Conservation (phyloP, 2,113 vertebrate genomes). For the Tapirus terrestris region DNA sequence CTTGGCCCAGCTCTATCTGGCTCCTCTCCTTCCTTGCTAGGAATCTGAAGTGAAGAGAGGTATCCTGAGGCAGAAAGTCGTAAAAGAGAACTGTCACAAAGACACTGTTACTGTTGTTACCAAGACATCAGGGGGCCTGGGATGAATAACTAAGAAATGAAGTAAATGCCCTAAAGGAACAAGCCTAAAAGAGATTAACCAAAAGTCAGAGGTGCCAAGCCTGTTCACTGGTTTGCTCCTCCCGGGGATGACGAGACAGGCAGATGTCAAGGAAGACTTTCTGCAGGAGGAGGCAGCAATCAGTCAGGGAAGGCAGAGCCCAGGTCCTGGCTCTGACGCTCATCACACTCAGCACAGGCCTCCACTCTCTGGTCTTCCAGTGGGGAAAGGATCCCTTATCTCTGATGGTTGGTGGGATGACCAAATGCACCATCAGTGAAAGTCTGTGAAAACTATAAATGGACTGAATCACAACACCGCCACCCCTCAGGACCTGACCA, state of each 20-base stretch:
- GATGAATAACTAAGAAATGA: not conserved
- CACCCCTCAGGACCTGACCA: not conserved
- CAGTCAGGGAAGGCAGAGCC: not conserved
- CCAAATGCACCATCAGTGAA: not conserved
- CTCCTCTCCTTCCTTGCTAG: not conserved
- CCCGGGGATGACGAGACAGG: not conserved
- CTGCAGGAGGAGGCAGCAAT: not conserved
- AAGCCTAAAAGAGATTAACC: not conserved
- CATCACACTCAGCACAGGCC: not conserved
- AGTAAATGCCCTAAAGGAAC: not conserved
- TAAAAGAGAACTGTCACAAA: not conserved
- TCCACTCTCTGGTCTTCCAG: not conserved
- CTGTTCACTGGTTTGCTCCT: not conserved
- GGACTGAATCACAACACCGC: not conserved
- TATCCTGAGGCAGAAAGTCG: not conserved
- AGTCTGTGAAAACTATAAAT: not conserved
- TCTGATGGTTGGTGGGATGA: rapidly evolving
- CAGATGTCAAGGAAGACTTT: not conserved
- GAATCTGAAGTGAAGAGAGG: not conserved
- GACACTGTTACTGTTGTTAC: not conserved
- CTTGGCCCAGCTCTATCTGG: not conserved
- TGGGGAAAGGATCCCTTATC: not conserved
- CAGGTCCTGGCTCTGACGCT: not conserved
- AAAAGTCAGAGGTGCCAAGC: not conserved
- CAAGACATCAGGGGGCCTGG: not conserved